Conservation (phyloP, 2,797 vertebrate species). For the Threskiornis aethiopicus region DNA sequence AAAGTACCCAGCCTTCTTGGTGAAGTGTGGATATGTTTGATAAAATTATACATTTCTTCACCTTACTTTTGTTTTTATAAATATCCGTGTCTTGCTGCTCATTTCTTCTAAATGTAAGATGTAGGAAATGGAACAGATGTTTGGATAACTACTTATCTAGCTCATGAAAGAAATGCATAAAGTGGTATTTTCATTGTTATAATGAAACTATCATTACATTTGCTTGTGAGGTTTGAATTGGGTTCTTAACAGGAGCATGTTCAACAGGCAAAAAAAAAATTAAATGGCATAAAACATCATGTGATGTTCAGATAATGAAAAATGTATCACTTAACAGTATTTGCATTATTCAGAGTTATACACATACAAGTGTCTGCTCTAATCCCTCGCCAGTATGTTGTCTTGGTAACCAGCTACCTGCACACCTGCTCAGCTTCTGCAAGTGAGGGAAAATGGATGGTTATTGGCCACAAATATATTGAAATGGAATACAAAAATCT, state of each 20-base stretch:
- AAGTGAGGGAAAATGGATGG: slow-evolving; percentile 71
- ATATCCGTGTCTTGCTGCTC: slow-evolving; percentile 58
- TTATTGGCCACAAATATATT: slow-evolving; percentile 75
- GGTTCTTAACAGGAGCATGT: slow-evolving; percentile 68
- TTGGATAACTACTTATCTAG: slow-evolving; percentile 60
- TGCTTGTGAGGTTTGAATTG: slow-evolving; percentile 65
- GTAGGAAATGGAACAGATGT: slow-evolving; percentile 71
- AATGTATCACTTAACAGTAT: slow-evolving; percentile 80
- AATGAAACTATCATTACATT: slow-evolving; percentile 71
- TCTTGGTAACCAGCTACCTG: slow-evolving; percentile 84
- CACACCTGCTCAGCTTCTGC: slow-evolving; percentile 77
- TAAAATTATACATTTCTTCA: slow-evolving; percentile 27
- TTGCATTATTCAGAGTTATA: slow-evolving; percentile 83
- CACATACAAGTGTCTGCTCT: slow-evolving; percentile 76
- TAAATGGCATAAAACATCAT: slow-evolving; percentile 63
- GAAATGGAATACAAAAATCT: slow-evolving; percentile 76
- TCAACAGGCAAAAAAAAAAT: slow-evolving; percentile 53
- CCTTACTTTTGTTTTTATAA: slow-evolving; percentile 64
- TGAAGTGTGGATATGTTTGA: slow-evolving; percentile 35
- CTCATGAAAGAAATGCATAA: slow-evolving; percentile 10
- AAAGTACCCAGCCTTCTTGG: neutral
- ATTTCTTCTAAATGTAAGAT: slow-evolving; percentile 65
- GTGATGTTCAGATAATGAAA: slow-evolving; percentile 77
- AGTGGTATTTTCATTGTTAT: slow-evolving; percentile 72
- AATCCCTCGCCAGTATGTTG: slow-evolving; percentile 81